phyloP scores from a whole-genome alignment of 2,797 vertebrate species.

The Mastacembelus armatus region DNA sequence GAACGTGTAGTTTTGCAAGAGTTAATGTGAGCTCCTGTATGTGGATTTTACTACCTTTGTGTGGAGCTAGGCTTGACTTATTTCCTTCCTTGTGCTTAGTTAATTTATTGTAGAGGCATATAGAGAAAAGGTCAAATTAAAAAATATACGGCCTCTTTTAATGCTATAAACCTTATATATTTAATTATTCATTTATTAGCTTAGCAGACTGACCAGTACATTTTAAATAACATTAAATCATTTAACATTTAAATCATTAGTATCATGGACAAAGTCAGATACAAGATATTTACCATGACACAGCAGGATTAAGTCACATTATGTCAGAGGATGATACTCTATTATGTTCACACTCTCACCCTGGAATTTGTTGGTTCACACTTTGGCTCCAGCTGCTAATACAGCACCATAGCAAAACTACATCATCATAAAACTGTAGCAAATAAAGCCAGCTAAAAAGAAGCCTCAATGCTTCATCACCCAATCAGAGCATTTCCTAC shows the following conservation, averaged over 20 bases:
- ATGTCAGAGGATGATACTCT: conserved; percentile 5
- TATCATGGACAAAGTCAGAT: not conserved
- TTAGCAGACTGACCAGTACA: not conserved
- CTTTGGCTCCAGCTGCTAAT: not conserved
- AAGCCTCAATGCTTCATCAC: not conserved
- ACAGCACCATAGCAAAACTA: conserved; percentile 41
- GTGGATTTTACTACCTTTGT: no score
- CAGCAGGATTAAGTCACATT: conserved; percentile 13
- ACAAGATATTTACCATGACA: not conserved
- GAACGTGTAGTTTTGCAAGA: no score
- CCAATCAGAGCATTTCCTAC: not conserved
- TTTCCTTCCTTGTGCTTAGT: no score
- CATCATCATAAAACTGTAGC: conserved; percentile 33
- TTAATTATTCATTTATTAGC: no score
- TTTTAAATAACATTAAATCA: not conserved
- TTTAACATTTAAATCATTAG: not conserved
- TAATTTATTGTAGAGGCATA: no score
- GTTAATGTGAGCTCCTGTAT: no score
- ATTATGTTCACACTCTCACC: conserved; percentile 22
- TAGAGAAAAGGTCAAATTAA: no score
- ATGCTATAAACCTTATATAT: no score
- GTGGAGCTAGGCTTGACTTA: no score
- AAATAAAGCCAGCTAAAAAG: conserved; percentile 7
- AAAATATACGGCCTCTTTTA: no score
- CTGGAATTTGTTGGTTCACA: conserved; percentile 36